A percentile compares a stretch with the other conserved stretches of the same genome.
Evolutionary conservation across 2,113 vertebrate genomes (phyloP).

Genomic region (Gasterosteus nipponicus): DNA sequence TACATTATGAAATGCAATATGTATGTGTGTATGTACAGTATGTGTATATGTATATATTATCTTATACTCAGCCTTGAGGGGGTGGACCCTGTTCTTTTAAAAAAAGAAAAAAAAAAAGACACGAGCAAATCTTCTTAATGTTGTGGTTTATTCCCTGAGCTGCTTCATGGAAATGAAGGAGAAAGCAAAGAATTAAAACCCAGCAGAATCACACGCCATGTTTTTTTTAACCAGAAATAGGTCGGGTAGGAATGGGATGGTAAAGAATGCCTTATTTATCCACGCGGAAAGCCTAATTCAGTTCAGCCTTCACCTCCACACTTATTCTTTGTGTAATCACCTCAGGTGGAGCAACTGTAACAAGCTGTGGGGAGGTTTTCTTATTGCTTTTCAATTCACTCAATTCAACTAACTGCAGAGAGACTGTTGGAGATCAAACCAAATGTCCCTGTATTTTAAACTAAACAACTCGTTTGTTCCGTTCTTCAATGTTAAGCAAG

Average conservation of each 20-base stretch:
- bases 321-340: constrained; percentile 39
- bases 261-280: constrained; percentile 49
- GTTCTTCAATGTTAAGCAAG: neutral
- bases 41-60: too few relatives aligned
- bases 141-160: constrained; percentile 12
- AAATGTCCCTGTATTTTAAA: neutral
- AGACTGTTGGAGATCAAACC: constrained; percentile 12
- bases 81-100: neutral
- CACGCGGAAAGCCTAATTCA: constrained; percentile 28
- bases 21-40: too few relatives aligned
- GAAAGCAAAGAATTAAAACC: constrained; percentile 20
- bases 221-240: constrained; percentile 59
- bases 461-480: neutral
- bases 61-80: neutral
- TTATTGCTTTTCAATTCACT: constrained; percentile 9
- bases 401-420: neutral
- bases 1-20: too few relatives aligned
- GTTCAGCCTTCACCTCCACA: constrained; percentile 40
- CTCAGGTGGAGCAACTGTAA: constrained; percentile 53
- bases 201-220: constrained; percentile 42
- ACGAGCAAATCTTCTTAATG: neutral
- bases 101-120: neutral
- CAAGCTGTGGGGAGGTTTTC: constrained; percentile 13
- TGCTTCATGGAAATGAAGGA: constrained; percentile 5
- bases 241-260: constrained; percentile 55